Evolutionary conservation across 2,888 invertebrate species (phyloP), one percentile per base, ranked within the genome.

Genomic region (Drepanosiphum platanoidis): DNA sequence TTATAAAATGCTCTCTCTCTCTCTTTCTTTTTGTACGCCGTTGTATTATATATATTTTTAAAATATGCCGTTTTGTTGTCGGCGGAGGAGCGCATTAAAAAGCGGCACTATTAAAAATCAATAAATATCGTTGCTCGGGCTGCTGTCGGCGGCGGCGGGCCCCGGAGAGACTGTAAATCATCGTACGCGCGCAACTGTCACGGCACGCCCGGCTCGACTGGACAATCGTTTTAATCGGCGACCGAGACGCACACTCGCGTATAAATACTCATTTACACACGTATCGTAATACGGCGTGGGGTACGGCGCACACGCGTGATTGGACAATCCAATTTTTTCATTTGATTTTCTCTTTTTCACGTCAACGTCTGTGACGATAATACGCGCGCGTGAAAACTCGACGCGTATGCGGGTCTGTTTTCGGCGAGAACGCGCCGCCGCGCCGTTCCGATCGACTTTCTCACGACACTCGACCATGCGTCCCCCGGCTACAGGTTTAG

Each of bases 91-190:
- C 72, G 61, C 71, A 32, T 72, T 72, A 82, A 82, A 72, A 71
- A 58, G 81, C 61, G 61, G 61, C 61, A 72, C 72, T 82, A 82
- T 82, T 82, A 82, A 82, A 82, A 82, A 82, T 82, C 82, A 72
- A 82, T 82, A 82, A 72, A 82, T 82, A 82, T 82, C 82, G 71
- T 82, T 58, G 77, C 61, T n/a, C 72, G 42, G 71, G 32, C 22
- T 32, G 82, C 82, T 82, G 82, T 82, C 82, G 42, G 52, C 71
- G 7, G 18, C 36, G 61, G 77, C 39, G 30, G 61, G n/a, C 70
- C 39, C 39, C 36, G 71, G 7, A 72, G 72, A 61, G 58, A 32
- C 72, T 64, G 82, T 82, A 82, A 72, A 82, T 82, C 82, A 82
- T 82, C 72, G 30, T 72, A 46, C 34, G 42, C 68, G 58, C 52